Evolutionary conservation across 1,140 invertebrate genomes (phyloP).

Genomic region (Sminthurinus signatus): DNA sequence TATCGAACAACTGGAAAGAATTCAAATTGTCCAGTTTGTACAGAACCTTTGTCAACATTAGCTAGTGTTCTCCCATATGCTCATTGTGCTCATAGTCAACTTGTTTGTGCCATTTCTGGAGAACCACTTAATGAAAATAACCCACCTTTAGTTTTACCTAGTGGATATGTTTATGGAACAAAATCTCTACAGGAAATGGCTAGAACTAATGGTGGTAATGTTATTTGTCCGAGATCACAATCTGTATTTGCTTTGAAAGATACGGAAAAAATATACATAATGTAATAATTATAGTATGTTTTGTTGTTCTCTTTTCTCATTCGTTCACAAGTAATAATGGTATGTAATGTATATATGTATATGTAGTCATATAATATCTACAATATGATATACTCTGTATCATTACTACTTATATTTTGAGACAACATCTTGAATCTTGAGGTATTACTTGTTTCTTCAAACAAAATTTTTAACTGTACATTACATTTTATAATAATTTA

Average conservation of each 20-base stretch:
- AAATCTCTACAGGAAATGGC: slow-evolving; percentile 81
- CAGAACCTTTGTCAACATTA: slow-evolving; percentile 76
- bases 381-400: no score
- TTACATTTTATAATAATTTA: no score
- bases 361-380: no score
- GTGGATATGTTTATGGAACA: slow-evolving; percentile 94
- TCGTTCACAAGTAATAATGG: neutral
- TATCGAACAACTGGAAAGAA: slow-evolving; percentile 53
- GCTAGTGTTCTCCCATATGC: slow-evolving; percentile 84
- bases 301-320: neutral
- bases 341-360: neutral
- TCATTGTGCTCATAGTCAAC: slow-evolving; percentile 88
- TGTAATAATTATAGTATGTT: slow-evolving; percentile 56
- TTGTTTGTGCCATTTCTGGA: slow-evolving; percentile 87
- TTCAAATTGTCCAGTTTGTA: slow-evolving; percentile 89
- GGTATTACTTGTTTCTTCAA: no score
- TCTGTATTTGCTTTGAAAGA: slow-evolving; percentile 80
- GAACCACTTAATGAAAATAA: slow-evolving; percentile 95
- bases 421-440: no score
- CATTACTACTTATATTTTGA: no score
- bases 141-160: slow-evolving; percentile 95
- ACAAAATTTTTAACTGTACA: no score
- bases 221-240: slow-evolving; percentile 87
- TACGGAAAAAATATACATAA: slow-evolving; percentile 91
- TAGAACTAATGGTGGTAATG: slow-evolving; percentile 73